Base-by-base conservation (phyloP, 2,888 invertebrate species). In the Tinea semifulvella region DNA sequence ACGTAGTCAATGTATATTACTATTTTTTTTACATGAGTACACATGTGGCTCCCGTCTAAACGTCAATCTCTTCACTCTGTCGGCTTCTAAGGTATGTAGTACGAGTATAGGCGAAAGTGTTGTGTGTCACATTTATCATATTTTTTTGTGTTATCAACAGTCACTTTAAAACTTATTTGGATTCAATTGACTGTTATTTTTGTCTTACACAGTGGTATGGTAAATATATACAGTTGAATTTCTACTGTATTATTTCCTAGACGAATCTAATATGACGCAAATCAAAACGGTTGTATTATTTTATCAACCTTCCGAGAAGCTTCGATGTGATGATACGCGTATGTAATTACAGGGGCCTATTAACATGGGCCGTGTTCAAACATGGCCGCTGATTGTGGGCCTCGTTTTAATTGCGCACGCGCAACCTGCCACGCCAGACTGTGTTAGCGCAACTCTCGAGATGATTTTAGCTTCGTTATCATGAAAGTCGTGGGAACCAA, bases 351-450 rank as follows among this genome's bases (percentile, higher is more conserved):
- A 67, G 65, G 62, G 63, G 61, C 76, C 76, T 76, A 79, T 79
- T 80, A 79, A 77, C 79, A 76, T 76, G 74, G 72, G 55, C 77
- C 76, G 76, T 76, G 76, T 79, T 79, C 79, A 79, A 80, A 80
- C 80, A 80, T 80, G 79, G 79, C 75, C 69, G 74, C 67, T 80
- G 77, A 80, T 80, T 80, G 77, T 69, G 55, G 79, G 79, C 75
- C 79, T 70, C 73, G 68, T 76, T 77, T 80, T 80, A 80, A 80
- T 80, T 80, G 79, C 77, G 74, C 76, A 71, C 73, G 71, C 76
- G 77, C 76, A 80, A 70, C 73, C 67, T 68, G 71, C 68, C 68
- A 62, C 60, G 40, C 22, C 22, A 40, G 40, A 7, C 40, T 57
- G 60, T 65, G 65, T 68, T 69, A 69, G 69, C 18, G 19, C 42